A percentile compares a stretch with the other conserved stretches of the same genome.
These are phyloP conservation scores for Platycercus adscitus DNA, from an alignment of 2,113 vertebrate species.

Conservation along the genomic window DNA sequence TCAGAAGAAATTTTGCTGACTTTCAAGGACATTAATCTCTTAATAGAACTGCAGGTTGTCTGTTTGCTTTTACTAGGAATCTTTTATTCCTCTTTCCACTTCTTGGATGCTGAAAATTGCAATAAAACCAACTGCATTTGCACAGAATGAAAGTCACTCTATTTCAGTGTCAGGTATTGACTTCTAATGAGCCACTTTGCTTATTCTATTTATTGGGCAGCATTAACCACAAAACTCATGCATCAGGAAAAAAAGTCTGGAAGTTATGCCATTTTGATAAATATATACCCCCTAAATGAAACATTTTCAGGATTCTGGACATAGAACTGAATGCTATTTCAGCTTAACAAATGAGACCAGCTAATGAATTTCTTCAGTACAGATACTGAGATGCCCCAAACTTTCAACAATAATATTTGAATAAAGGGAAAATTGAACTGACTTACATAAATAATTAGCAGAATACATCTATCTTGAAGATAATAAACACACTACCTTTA, in stretches of 20 bases:
- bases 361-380: not conserved
- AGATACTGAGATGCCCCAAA: not conserved
- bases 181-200: conserved; percentile 12
- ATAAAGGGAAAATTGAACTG: not conserved
- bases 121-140: conserved; percentile 8
- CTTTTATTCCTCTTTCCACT: not conserved
- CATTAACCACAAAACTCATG: not conserved
- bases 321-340: not conserved
- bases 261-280: not conserved
- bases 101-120: not conserved
- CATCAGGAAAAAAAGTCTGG: not conserved
- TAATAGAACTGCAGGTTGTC: conserved; percentile 5
- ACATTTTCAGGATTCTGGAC: not conserved
- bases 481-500: not conserved
- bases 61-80: not conserved
- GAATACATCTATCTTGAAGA: not conserved
- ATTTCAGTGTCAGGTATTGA: not conserved
- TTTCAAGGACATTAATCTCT: conserved; percentile 8
- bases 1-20: not conserved
- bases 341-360: not conserved
- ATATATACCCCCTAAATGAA: not conserved
- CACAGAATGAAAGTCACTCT: not conserved
- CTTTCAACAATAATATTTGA: not conserved
- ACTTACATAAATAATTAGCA: not conserved
- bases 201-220: conserved; percentile 5